phyloP scores from a whole-genome alignment of 2,113 vertebrate genomes.

The Peromyscus maniculatus region DNA sequence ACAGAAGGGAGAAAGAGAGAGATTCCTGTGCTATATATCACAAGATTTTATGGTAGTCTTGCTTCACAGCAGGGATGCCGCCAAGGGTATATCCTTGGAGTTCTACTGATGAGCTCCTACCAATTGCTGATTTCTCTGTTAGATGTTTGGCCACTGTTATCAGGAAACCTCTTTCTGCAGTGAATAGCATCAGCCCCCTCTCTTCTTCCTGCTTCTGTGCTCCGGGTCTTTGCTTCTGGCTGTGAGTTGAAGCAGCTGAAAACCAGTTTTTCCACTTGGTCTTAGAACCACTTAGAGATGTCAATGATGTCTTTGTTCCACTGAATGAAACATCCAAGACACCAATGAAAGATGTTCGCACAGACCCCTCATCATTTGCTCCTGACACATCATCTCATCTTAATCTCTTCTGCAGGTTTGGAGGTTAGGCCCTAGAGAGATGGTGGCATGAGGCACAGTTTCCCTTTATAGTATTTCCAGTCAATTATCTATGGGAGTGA shows the following conservation, averaged over 20 bases:
- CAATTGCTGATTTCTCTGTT: neutral
- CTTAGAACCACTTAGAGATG: neutral
- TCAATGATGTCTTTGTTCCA: neutral
- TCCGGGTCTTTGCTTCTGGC: neutral
- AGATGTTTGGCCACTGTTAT: neutral
- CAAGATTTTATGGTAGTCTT: neutral
- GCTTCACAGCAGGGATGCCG: neutral
- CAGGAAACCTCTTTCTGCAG: neutral
- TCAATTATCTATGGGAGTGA: neutral
- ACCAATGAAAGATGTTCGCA: neutral
- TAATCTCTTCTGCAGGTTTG: constrained; percentile 36
- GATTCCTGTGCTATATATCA: neutral
- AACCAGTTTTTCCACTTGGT: neutral
- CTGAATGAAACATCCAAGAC: neutral
- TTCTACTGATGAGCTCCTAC: neutral
- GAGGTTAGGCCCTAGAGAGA: neutral
- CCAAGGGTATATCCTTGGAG: neutral
- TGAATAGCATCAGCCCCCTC: neutral
- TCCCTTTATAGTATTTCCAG: neutral
- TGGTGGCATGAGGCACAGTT: neutral
- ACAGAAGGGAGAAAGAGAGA: neutral
- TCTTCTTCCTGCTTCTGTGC: neutral
- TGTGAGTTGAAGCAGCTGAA: neutral
- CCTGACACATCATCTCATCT: neutral
- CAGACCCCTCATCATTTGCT: neutral